These are phyloP conservation scores for Sarcophilus harrisii DNA, from an alignment of 2,797 vertebrate genomes.

Conservation along the genomic window DNA sequence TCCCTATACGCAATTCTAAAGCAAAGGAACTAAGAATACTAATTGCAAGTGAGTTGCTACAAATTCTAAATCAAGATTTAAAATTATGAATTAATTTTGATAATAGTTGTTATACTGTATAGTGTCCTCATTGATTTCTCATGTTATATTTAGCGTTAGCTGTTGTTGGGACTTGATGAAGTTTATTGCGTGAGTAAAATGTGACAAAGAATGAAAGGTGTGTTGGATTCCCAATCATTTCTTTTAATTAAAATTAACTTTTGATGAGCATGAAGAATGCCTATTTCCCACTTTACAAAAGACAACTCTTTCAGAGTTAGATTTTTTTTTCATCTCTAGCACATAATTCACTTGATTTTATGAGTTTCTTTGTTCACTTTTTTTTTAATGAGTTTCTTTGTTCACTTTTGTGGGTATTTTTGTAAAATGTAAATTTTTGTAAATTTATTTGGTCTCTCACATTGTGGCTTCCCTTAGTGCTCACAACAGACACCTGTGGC, in stretches of 20 bases:
- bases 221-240: not conserved
- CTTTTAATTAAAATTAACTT: slow-evolving; percentile 22
- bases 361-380: not conserved
- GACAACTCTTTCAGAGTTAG: not conserved
- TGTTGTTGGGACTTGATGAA: not conserved
- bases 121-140: slow-evolving; percentile 13
- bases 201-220: not conserved
- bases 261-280: not conserved
- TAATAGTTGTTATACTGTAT: not conserved
- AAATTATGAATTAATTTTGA: slow-evolving; percentile 12
- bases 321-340: not conserved
- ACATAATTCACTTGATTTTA: not conserved
- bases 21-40: not conserved
- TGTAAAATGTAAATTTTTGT: not conserved
- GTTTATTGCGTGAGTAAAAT: not conserved
- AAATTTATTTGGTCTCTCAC: not conserved
- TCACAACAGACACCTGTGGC: not conserved
- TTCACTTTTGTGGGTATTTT: not conserved
- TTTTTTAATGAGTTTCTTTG: not conserved
- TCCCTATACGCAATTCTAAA: slow-evolving; percentile 1
- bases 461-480: not conserved
- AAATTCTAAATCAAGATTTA: slow-evolving; percentile 23
- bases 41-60: not conserved
- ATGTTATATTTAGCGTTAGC: not conserved
- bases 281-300: not conserved